Conservation (phyloP, 2,797 vertebrate species). For the Acrocephalus scirpaceus region DNA sequence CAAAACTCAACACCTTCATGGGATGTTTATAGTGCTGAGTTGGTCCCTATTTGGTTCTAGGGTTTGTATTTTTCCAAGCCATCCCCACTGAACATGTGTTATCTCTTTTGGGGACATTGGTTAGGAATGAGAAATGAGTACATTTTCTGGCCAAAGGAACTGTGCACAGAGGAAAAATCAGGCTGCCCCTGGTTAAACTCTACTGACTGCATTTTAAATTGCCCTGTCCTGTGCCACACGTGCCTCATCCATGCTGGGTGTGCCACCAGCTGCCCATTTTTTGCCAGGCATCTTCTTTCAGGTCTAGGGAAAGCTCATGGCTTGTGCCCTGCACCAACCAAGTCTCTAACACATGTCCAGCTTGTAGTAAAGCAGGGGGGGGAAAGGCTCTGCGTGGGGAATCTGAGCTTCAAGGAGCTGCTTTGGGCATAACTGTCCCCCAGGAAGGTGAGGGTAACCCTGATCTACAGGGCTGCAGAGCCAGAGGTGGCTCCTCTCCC, state of each 20-base stretch:
- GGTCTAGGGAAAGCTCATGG: neutral
- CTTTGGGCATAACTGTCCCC: neutral
- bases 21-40: neutral
- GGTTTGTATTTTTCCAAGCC: neutral
- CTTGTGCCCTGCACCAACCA: neutral
- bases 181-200: neutral
- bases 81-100: rapidly evolving
- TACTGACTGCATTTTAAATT: neutral
- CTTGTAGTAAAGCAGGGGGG: neutral
- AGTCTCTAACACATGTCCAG: rapidly evolving
- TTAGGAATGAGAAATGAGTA: neutral
- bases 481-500: neutral
- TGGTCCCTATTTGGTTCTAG: neutral
- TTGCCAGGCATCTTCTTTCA: neutral
- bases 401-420: neutral
- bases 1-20: rapidly evolving
- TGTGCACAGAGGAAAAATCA: rapidly evolving
- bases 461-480: neutral
- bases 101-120: rapidly evolving
- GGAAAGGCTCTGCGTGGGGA: neutral
- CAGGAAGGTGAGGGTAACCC: neutral
- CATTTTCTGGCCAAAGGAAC: neutral
- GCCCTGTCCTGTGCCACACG: rapidly evolving
- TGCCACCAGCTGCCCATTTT: neutral
- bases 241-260: neutral